A percentile compares a stretch with the other conserved stretches of the same genome.
These are phyloP conservation scores for Dryadula phaetusa DNA, from an alignment of 2,888 invertebrate species.

Conservation along the genomic window DNA sequence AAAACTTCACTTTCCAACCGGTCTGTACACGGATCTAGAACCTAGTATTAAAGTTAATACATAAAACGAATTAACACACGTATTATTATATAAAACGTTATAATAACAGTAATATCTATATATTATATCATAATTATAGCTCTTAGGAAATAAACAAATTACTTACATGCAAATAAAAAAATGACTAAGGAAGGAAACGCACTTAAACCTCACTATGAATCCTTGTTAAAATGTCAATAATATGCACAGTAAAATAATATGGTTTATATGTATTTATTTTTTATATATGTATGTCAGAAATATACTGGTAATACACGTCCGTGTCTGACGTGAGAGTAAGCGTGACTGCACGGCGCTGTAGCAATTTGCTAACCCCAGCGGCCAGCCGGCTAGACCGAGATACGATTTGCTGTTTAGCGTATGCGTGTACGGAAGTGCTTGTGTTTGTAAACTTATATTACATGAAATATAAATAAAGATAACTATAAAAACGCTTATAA, in stretches of 20 bases:
- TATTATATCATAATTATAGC: not conserved
- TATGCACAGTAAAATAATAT: constrained; percentile 33
- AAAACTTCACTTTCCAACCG: constrained; percentile 77
- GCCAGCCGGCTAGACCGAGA: constrained; percentile 32
- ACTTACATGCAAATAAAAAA: constrained; percentile 25
- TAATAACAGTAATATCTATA: not conserved
- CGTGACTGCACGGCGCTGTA: constrained; percentile 59
- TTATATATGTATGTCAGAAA: constrained; percentile 22
- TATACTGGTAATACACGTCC: constrained; percentile 57
- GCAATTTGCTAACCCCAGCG: constrained; percentile 37
- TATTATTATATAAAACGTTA: not conserved
- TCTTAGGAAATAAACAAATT: not conserved
- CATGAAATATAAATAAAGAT: constrained; percentile 20
- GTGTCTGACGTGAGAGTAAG: constrained; percentile 59
- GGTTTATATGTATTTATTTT: constrained; percentile 22
- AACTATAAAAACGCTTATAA: constrained; percentile 5
- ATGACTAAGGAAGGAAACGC: constrained; percentile 7
- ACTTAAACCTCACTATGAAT: constrained; percentile 37
- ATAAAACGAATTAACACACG: constrained; percentile 9
- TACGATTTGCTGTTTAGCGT: constrained; percentile 26
- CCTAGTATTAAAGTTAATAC: constrained; percentile 12
- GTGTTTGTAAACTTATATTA: constrained; percentile 16
- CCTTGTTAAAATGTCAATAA: constrained; percentile 33
- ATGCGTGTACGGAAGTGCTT: constrained; percentile 23
- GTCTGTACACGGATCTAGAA: constrained; percentile 55